phyloP scores from a whole-genome alignment of 2,888 invertebrate genomes.

The Clunio marinus region DNA sequence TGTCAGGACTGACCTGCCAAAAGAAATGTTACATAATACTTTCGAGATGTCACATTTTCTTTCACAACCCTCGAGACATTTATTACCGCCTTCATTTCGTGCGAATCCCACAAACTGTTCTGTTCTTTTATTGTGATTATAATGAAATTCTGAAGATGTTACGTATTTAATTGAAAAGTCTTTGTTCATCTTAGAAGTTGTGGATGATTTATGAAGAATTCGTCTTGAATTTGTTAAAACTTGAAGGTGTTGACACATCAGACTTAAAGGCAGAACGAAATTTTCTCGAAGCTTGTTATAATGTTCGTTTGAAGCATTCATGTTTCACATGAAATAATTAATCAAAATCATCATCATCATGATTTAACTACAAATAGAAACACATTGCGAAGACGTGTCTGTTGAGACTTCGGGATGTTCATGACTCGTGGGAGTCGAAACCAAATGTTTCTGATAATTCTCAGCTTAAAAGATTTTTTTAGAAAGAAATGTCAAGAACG shows the following conservation, averaged over 20 bases:
- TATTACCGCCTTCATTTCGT: background rate
- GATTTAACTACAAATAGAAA: background rate
- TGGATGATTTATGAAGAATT: background rate
- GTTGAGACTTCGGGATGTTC: background rate
- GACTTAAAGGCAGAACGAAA: too few relatives aligned
- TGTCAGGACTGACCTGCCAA: background rate
- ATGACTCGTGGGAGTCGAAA: too few relatives aligned
- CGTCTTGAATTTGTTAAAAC: background rate
- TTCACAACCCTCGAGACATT: background rate
- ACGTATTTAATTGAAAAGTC: background rate
- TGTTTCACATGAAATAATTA: background rate
- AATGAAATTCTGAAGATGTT: background rate
- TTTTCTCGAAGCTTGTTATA: background rate
- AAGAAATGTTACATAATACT: background rate
- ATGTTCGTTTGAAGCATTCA: background rate
- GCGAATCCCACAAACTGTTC: background rate
- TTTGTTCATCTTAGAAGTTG: background rate
- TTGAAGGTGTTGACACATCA: slow-evolving; percentile 6
- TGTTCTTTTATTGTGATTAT: background rate
- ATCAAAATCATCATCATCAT: slow-evolving; percentile 19
- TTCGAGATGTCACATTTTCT: background rate
- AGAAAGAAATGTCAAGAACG: too few relatives aligned
- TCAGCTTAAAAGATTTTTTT: too few relatives aligned
- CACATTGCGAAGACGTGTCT: background rate
- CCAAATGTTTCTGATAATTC: too few relatives aligned